Percentiles rank a stretch among this genome's conserved stretches.
phyloP scores from a whole-genome alignment of 2,797 vertebrate species.

The Hoplostethus mediterraneus region DNA sequence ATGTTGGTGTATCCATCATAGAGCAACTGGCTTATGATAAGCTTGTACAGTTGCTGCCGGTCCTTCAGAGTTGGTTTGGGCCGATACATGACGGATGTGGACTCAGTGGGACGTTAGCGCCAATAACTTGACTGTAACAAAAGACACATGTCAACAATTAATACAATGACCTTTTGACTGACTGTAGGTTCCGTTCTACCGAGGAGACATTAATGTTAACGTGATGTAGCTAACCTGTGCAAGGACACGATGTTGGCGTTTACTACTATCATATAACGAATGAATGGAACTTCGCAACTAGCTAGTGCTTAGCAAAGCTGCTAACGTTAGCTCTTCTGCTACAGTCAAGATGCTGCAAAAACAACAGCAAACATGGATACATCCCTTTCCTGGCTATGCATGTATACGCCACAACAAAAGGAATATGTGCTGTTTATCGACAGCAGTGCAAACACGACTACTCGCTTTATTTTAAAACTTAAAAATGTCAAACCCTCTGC shows the following conservation, averaged over 20 bases:
- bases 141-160: slow-evolving; percentile 13
- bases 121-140: slow-evolving; percentile 30
- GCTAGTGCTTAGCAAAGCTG: slow-evolving; percentile 22
- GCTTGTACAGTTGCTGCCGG: slow-evolving; percentile 95
- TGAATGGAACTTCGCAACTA: slow-evolving; percentile 43
- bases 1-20: slow-evolving; percentile 96
- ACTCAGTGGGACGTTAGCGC: neutral
- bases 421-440: accelerated
- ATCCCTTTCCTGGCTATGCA: accelerated
- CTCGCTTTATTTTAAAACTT: neutral
- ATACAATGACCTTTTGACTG: neutral
- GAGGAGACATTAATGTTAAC: too few relatives aligned
- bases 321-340: slow-evolving; percentile 63
- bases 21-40: slow-evolving; percentile 97
- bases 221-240: neutral
- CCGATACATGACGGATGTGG: slow-evolving; percentile 87
- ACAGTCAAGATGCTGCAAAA: neutral
- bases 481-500: slow-evolving; percentile 18
- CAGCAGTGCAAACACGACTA: accelerated
- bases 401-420: too few relatives aligned
- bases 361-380: neutral
- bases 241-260: neutral
- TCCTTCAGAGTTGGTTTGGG: slow-evolving; percentile 96
- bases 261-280: neutral
- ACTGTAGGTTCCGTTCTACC: neutral